Evolutionary conservation across 2,888 invertebrate species (phyloP), one percentile per base, ranked within the genome.

Genomic region (Petrolisthes cinctipes): DNA sequence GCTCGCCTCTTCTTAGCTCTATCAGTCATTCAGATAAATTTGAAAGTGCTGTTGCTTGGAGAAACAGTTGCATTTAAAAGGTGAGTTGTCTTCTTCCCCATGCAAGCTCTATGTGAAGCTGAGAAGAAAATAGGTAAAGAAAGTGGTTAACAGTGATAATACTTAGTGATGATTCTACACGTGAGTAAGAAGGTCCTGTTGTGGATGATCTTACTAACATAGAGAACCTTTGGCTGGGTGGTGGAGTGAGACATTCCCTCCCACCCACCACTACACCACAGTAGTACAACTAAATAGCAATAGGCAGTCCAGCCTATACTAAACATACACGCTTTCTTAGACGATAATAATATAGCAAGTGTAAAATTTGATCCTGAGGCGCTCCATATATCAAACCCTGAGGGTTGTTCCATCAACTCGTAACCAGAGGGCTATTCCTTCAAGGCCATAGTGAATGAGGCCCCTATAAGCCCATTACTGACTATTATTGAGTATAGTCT

Each of bases 331-430:
- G 37, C 54, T 85, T 76, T 75, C 85, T 68, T 79, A 85, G 79
- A 85, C 76, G 79, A 79, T 79, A 51, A 85, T 68, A 53, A 79
- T 85, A 66, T 81, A 79, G 68, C 79, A 61, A 54, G 78, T 85
- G 85, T 75, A 57, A 78, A 79, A 23, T 85, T 79, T 79, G 85
- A 85, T 85, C 85, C 85, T 79, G 78, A 78, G 66, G 37, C 79
- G 85, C 57, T 85, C 84, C 68, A 20, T 54, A 17, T 20, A 17
- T 51, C 78, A 85, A 79, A 78, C 66, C 78, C 84, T 78, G 84
- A 84, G 84, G 84, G 76, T 53, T 20, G n/a, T 20, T 51, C 54
- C 54, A 54, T 54, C 9, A 51, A 14, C 53, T 5, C 6, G 20
- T 20, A 20, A 54, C 6, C 54, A 17, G 37, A 37, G 76, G 61